Evolutionary conservation across 2,888 invertebrate genomes (phyloP).

Genomic region (Eumacrocentrus americanus): DNA sequence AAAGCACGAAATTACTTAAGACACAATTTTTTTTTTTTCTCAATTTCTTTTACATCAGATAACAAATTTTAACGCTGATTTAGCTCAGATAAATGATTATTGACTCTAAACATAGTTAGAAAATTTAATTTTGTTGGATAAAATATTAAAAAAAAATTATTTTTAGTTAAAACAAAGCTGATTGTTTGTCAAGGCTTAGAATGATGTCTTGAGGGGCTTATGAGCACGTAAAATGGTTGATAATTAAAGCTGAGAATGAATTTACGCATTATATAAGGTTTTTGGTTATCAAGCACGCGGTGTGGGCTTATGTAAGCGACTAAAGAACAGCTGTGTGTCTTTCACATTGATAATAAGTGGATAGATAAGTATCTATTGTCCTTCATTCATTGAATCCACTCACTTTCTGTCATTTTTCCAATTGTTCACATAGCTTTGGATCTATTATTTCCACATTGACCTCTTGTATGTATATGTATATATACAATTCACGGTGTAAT

Average conservation of each 20-base stretch:
- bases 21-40: background rate
- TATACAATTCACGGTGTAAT: too few relatives aligned
- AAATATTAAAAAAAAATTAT: background rate
- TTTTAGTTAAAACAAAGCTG: background rate
- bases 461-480: too few relatives aligned
- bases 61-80: background rate
- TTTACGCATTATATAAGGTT: background rate
- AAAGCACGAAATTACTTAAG: background rate
- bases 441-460: too few relatives aligned
- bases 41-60: background rate
- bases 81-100: background rate
- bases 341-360: too few relatives aligned
- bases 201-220: background rate
- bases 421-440: background rate
- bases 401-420: background rate
- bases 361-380: too few relatives aligned
- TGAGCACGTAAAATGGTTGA: background rate
- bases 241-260: background rate
- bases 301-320: background rate
- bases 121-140: background rate
- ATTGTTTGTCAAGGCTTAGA: background rate
- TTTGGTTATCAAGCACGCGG: constrained; percentile 1
- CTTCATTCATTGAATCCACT: too few relatives aligned
- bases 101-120: too few relatives aligned
- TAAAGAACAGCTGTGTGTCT: too few relatives aligned